Evolutionary conservation across 1,140 invertebrate species (phyloP).

Genomic region (Planococcus citri): DNA sequence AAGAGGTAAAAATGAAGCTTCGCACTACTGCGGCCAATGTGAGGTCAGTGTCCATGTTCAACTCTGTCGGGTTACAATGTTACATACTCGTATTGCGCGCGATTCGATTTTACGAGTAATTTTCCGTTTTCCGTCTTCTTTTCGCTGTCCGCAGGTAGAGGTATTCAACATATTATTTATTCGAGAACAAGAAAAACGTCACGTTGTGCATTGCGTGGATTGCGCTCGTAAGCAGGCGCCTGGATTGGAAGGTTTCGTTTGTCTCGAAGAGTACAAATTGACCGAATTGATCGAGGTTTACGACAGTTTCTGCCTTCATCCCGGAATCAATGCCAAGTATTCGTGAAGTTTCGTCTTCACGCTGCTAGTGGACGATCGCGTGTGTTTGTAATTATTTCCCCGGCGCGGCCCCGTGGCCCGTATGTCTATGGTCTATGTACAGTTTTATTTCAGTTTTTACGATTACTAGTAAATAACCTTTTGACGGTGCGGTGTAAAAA

Average conservation of each 20-base stretch:
- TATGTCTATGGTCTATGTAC: too few species aligned
- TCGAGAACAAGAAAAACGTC: conserved; percentile 87
- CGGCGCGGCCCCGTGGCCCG: too few species aligned
- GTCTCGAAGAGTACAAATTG: conserved; percentile 88
- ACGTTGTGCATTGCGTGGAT: conserved; percentile 95
- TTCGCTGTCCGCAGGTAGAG: conserved; percentile 56
- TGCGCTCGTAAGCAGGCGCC: conserved; percentile 79
- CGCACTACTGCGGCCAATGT: conserved; percentile 96
- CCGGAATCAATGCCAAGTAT: conserved; percentile 32
- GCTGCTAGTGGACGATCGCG: too few species aligned
- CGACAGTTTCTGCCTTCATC: conserved; percentile 70
- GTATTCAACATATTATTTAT: conserved; percentile 98
- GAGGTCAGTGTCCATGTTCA: conserved; percentile 78
- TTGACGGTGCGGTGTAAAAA: neutral
- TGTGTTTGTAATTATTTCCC: too few species aligned
- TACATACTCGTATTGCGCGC: neutral
- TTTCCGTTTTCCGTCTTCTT: too few species aligned
- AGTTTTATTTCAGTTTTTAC: too few species aligned
- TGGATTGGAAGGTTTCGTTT: conserved; percentile 79
- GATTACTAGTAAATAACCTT: too few species aligned
- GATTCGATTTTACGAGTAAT: too few species aligned
- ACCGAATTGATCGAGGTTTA: conserved; percentile 83
- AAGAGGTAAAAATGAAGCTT: conserved; percentile 83
- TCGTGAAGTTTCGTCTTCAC: neutral
- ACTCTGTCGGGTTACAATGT: too few species aligned